These are phyloP conservation scores for Drosophila silvestris DNA, from an alignment of 2,888 invertebrate species.

Conservation along the genomic window DNA sequence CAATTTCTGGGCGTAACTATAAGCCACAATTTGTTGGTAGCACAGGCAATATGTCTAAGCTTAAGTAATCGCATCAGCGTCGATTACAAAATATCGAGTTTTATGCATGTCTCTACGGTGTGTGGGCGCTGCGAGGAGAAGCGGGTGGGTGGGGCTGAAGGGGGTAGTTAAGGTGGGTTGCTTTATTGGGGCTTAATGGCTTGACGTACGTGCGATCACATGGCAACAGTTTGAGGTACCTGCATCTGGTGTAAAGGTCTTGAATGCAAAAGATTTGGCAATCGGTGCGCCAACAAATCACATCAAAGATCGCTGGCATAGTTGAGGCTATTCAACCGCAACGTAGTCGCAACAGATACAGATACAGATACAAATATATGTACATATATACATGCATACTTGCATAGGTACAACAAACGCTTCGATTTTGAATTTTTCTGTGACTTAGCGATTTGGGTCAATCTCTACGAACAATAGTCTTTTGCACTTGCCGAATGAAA, in stretches of 20 bases:
- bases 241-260: slow-evolving; percentile 70
- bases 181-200: slow-evolving; percentile 59
- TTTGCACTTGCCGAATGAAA: slow-evolving; percentile 61
- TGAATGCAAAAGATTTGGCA: slow-evolving; percentile 77
- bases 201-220: slow-evolving; percentile 52
- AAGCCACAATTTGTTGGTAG: slow-evolving; percentile 1
- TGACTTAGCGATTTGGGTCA: slow-evolving; percentile 73
- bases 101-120: slow-evolving; percentile 26
- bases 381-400: slow-evolving; percentile 8
- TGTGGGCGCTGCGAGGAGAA: slow-evolving; percentile 17
- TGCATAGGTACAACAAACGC: slow-evolving; percentile 31
- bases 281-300: slow-evolving; percentile 59
- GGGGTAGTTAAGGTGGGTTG: slow-evolving; percentile 12
- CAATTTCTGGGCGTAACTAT: slow-evolving; percentile 61
- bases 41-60: slow-evolving; percentile 13
- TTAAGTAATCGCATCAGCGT: slow-evolving; percentile 65
- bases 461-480: slow-evolving; percentile 58
- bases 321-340: slow-evolving; percentile 77
- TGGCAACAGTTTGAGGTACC: slow-evolving; percentile 57
- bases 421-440: slow-evolving; percentile 34
- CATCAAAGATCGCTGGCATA: slow-evolving; percentile 72
- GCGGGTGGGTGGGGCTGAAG: neutral
- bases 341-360: slow-evolving; percentile 64
- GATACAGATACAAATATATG: slow-evolving; percentile 25
- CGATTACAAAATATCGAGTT: slow-evolving; percentile 67